Conservation (phyloP, 2,113 vertebrate species). For the Natator depressus region DNA sequence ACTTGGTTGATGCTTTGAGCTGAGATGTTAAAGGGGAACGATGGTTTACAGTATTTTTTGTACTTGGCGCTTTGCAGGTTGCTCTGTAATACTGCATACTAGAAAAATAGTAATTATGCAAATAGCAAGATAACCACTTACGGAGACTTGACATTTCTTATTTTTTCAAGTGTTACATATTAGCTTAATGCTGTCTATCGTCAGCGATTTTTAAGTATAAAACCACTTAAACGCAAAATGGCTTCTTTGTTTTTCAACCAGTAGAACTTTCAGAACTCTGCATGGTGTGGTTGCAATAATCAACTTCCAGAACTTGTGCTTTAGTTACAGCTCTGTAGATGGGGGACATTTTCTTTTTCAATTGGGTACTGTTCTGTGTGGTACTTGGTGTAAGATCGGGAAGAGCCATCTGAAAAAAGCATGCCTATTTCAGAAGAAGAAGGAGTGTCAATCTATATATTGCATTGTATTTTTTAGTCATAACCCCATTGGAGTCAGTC, state of each 20-base stretch:
- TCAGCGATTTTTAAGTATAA: background rate
- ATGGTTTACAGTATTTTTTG: background rate
- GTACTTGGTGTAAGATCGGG: background rate
- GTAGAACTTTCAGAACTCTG: background rate
- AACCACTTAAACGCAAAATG: background rate
- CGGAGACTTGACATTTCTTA: background rate
- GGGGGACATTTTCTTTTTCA: background rate
- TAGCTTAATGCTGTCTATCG: background rate
- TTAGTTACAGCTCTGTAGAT: background rate
- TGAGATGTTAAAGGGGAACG: background rate
- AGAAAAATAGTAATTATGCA: background rate
- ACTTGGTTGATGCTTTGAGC: background rate
- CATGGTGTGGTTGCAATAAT: background rate
- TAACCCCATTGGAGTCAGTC: background rate
- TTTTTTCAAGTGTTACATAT: background rate
- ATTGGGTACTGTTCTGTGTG: background rate
- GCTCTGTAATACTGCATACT: background rate
- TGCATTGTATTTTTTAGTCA: background rate
- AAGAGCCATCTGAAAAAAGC: conserved; percentile 14
- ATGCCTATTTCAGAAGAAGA: background rate
- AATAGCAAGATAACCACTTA: background rate
- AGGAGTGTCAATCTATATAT: rapidly evolving
- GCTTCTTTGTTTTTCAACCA: background rate
- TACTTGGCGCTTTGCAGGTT: background rate
- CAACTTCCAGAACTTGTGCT: background rate